Conservation (phyloP, 2,113 vertebrate species). For the Psittacara wagleri region DNA sequence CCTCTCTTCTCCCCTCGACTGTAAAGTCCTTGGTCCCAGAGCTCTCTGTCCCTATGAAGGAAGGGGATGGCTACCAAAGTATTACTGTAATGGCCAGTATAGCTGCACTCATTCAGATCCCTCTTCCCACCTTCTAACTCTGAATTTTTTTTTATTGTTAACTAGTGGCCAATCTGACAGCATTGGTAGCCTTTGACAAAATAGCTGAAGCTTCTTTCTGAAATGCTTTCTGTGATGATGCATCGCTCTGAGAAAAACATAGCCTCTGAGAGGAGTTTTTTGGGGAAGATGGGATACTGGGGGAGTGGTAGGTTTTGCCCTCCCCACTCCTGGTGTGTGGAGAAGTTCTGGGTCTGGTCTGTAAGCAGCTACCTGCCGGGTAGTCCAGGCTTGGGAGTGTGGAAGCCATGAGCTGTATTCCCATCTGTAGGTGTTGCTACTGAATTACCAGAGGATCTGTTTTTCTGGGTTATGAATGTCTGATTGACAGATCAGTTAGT, state of each 20-base stretch:
- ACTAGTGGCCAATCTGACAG: conserved; percentile 29
- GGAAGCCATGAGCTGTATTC: neutral
- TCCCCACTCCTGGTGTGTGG: neutral
- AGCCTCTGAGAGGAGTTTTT: conserved; percentile 10
- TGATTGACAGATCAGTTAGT: neutral
- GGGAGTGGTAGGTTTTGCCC: neutral
- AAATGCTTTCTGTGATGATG: conserved; percentile 56
- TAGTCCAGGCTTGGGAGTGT: conserved; percentile 2
- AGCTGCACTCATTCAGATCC: conserved; percentile 43
- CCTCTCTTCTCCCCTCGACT: neutral
- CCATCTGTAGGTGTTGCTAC: neutral
- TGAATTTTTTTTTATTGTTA: conserved; percentile 29
- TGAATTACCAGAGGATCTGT: neutral
- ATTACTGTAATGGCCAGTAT: conserved; percentile 66
- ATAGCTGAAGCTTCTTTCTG: conserved; percentile 38
- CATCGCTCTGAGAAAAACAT: conserved; percentile 9
- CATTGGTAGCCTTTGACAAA: conserved; percentile 44
- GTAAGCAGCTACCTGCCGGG: conserved; percentile 28
- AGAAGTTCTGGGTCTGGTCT: neutral
- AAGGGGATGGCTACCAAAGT: conserved; percentile 70
- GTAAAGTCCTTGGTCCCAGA: conserved; percentile 28
- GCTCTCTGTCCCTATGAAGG: conserved; percentile 73
- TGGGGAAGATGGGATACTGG: conserved; percentile 13
- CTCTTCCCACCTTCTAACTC: conserved; percentile 28
- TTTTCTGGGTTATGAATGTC: neutral